Conservation (phyloP, 2,113 vertebrate species). For the Cyphomyrus discorhynchus region DNA sequence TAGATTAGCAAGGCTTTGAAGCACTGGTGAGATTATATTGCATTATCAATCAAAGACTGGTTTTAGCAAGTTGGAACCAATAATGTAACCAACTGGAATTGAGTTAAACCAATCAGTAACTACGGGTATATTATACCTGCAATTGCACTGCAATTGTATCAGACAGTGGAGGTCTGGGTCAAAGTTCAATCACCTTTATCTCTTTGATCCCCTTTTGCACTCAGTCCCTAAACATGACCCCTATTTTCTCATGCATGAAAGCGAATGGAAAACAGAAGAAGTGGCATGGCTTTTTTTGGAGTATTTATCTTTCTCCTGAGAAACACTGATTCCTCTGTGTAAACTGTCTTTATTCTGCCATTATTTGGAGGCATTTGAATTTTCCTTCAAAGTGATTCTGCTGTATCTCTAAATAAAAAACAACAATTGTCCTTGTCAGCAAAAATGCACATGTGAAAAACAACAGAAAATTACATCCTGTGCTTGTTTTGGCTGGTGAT, state of each 20-base stretch:
- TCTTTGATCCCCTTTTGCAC: neutral
- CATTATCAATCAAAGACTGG: neutral
- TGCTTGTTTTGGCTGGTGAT: neutral
- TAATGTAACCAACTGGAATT: neutral
- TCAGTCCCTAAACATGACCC: neutral
- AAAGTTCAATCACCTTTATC: neutral
- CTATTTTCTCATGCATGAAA: neutral
- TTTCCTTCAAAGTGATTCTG: neutral
- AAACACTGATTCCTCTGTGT: neutral
- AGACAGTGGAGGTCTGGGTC: neutral
- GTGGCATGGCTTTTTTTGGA: neutral
- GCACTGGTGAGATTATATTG: neutral
- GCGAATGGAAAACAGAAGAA: neutral
- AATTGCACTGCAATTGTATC: neutral
- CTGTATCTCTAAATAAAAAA: constrained; percentile 1
- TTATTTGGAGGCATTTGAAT: neutral
- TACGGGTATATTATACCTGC: neutral
- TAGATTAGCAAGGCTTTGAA: neutral
- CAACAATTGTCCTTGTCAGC: neutral
- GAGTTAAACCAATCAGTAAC: neutral
- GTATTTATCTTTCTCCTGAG: neutral
- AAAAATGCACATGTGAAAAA: neutral
- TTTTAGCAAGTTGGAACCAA: neutral
- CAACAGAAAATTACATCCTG: neutral
- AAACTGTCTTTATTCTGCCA: neutral